Evolutionary conservation across 1,140 invertebrate genomes (phyloP).

Genomic region (Bombus confusus): DNA sequence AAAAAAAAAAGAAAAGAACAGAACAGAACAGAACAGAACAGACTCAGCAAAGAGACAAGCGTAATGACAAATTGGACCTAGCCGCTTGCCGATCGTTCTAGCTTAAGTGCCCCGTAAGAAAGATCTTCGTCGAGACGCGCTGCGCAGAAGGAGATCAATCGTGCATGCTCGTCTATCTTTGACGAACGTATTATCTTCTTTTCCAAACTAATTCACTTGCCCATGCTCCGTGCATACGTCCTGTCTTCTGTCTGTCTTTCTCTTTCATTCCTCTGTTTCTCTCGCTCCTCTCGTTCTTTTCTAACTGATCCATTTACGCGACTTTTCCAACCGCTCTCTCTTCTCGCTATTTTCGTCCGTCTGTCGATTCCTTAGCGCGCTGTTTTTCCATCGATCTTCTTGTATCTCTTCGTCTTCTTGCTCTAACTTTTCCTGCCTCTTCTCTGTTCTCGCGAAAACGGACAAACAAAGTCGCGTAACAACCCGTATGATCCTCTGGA

Average conservation of each 20-base stretch:
- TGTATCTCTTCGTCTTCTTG: neutral
- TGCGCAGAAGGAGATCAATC: constrained; percentile 44
- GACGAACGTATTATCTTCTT: constrained; percentile 49
- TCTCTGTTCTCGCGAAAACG: neutral
- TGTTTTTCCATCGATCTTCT: constrained; percentile 13
- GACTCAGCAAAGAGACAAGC: neutral
- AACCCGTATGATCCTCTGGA: neutral
- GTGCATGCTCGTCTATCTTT: constrained; percentile 57
- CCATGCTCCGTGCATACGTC: constrained; percentile 16
- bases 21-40: neutral
- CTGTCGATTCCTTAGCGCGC: neutral
- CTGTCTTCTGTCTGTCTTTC: constrained; percentile 33
- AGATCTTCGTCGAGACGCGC: constrained; percentile 15
- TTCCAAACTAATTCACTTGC: constrained; percentile 50
- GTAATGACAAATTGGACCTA: neutral
- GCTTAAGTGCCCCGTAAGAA: constrained; percentile 14
- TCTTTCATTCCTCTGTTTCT: constrained; percentile 38
- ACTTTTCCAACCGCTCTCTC: constrained; percentile 41
- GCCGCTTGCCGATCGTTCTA: constrained; percentile 38
- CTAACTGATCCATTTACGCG: neutral
- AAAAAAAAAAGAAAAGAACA: neutral
- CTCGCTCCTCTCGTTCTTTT: constrained; percentile 35
- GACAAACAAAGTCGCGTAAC: neutral
- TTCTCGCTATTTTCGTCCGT: neutral
- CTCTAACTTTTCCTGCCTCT: neutral